Evolutionary conservation across 2,797 vertebrate genomes (phyloP).

Genomic region (Galagoides demidoff): DNA sequence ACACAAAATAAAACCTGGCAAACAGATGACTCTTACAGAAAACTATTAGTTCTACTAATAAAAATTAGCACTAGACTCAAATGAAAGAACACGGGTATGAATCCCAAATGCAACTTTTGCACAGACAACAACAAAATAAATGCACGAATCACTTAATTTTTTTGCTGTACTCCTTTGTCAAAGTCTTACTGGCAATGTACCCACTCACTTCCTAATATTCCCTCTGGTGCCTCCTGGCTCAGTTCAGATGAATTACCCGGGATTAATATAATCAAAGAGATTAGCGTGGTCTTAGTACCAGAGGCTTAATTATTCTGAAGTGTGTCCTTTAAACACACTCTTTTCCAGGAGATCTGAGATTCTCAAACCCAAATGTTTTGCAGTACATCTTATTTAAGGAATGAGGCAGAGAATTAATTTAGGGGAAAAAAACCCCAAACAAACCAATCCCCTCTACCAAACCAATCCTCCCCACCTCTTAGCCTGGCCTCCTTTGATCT

Average conservation of each 20-base stretch:
- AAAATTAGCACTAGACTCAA: not conserved
- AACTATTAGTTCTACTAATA: not conserved
- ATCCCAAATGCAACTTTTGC: conserved; percentile 13
- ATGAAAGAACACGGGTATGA: not conserved
- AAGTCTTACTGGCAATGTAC: not conserved
- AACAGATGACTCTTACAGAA: conserved; percentile 1
- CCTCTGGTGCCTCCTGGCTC: conserved; percentile 9
- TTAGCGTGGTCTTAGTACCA: not conserved
- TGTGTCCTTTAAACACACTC: not conserved
- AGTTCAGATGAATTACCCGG: not conserved
- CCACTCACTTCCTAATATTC: conserved; percentile 41
- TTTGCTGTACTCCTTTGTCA: not conserved
- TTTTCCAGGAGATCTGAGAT: conserved; percentile 51
- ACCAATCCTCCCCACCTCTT: not conserved
- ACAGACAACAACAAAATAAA: conserved; percentile 5
- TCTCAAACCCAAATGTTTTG: conserved; percentile 41
- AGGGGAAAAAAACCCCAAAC: not conserved
- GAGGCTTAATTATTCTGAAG: conserved; percentile 49
- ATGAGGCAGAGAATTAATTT: conserved; percentile 19
- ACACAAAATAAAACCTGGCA: conserved; percentile 3
- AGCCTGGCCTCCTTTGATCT: not conserved
- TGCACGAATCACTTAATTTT: not conserved
- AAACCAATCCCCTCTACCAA: not conserved
- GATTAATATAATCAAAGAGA: not conserved
- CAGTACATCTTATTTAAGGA: conserved; percentile 44